Conservation (phyloP, 92 coral and sea anemone genomes). For the Epizoanthus ramosus region DNA sequence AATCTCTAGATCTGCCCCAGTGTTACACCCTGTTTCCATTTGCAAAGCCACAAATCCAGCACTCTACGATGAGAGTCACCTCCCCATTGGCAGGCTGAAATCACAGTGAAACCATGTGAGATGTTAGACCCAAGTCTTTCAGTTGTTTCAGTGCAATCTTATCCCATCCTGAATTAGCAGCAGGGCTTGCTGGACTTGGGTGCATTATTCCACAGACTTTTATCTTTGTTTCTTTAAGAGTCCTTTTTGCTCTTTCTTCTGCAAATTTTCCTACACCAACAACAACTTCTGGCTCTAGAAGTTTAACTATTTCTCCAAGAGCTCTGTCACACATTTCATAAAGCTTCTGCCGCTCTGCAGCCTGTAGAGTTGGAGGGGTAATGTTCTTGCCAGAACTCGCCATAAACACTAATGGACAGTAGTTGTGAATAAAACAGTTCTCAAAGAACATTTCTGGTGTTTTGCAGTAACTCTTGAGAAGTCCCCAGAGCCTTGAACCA, state of each 20-base stretch:
- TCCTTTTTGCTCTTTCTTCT: conserved; percentile 65
- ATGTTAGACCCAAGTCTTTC: conserved; percentile 51
- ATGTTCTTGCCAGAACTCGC: conserved; percentile 73
- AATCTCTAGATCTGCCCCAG: no score
- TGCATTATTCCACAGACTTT: conserved; percentile 68
- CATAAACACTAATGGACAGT: conserved; percentile 88
- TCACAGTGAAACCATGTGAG: conserved; percentile 35
- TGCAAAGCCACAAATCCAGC: no score
- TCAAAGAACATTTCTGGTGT: conserved; percentile 67
- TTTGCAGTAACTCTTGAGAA: conserved; percentile 68
- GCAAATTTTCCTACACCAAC: conserved; percentile 90
- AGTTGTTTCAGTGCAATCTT: conserved; percentile 66
- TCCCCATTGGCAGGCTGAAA: background rate
- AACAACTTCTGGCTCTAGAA: conserved; percentile 58
- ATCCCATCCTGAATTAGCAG: conserved; percentile 79
- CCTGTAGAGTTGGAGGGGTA: conserved; percentile 73
- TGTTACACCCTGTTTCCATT: no score
- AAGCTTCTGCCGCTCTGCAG: conserved; percentile 58
- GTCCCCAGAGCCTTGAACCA: conserved; percentile 88
- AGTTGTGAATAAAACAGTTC: conserved; percentile 79
- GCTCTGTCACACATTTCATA: conserved; percentile 65
- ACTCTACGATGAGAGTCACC: background rate
- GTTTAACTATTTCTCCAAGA: conserved; percentile 54
- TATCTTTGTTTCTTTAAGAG: conserved; percentile 49
- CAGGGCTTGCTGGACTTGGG: conserved; percentile 89